A percentile compares a stretch with the other conserved stretches of the same genome.
Conservation (phyloP, 2,797 vertebrate species). For the Scolopax rusticola region DNA sequence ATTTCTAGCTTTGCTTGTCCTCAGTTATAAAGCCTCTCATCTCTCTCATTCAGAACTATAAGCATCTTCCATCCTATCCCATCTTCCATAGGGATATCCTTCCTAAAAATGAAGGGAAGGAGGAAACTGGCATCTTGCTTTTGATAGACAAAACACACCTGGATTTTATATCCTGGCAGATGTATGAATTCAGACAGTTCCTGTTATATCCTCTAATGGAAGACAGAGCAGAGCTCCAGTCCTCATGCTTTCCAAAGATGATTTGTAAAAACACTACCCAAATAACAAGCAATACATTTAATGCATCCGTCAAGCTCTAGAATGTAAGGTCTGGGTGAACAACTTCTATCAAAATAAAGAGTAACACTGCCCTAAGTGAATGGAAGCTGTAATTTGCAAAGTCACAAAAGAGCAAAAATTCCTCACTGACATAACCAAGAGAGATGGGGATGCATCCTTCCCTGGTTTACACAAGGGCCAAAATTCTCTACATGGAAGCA, state of each 20-base stretch:
- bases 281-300: neutral
- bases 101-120: neutral
- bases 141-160: neutral
- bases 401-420: neutral
- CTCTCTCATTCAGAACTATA: neutral
- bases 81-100: neutral
- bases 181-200: neutral
- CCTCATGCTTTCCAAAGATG: neutral
- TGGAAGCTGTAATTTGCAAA: neutral
- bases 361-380: neutral
- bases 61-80: neutral
- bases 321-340: neutral
- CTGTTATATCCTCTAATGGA: neutral
- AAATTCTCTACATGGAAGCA: neutral
- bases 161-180: neutral
- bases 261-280: neutral
- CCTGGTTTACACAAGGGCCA: neutral
- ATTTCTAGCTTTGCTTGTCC: neutral
- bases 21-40: neutral
- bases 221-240: neutral
- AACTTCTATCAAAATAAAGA: neutral
- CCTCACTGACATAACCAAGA: neutral
- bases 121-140: neutral
- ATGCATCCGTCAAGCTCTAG: neutral
- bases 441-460: neutral